phyloP scores from a whole-genome alignment of 2,113 vertebrate genomes.

The Apodemus sylvaticus region DNA sequence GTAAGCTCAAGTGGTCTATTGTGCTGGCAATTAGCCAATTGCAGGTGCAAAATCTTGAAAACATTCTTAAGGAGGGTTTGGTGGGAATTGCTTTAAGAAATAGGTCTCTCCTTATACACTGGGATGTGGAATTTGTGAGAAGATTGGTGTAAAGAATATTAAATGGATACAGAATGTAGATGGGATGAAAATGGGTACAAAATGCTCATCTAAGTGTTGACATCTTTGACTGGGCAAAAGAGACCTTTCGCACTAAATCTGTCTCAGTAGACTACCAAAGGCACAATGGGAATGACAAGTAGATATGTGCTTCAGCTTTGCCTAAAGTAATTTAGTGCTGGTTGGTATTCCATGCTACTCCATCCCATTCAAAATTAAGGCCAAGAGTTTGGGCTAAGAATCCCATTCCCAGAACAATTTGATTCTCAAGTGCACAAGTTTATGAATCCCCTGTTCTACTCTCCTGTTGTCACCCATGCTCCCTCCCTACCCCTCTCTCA shows the following conservation, averaged over 20 bases:
- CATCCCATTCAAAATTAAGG: slow-evolving; percentile 15
- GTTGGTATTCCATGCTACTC: background rate
- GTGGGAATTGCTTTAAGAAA: slow-evolving; percentile 77
- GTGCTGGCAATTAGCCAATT: slow-evolving; percentile 76
- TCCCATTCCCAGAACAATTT: background rate
- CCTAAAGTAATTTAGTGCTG: slow-evolving; percentile 56
- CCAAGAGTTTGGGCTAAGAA: background rate
- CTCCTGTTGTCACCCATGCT: background rate
- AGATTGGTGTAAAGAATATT: slow-evolving; percentile 48
- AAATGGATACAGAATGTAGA: slow-evolving; percentile 78
- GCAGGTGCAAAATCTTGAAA: slow-evolving; percentile 77
- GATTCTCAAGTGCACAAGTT: background rate
- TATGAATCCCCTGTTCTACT: background rate
- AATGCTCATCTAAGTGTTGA: slow-evolving; percentile 80
- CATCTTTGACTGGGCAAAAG: slow-evolving; percentile 81
- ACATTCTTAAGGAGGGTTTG: slow-evolving; percentile 71
- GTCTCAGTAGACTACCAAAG: slow-evolving; percentile 75
- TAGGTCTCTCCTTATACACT: slow-evolving; percentile 11
- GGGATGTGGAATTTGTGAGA: slow-evolving; percentile 28
- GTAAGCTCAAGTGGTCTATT: slow-evolving; percentile 71
- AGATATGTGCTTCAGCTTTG: slow-evolving; percentile 50
- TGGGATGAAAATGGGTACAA: slow-evolving; percentile 81
- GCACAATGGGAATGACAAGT: slow-evolving; percentile 70
- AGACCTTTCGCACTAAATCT: slow-evolving; percentile 72
- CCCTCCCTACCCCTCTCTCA: background rate